Base-by-base conservation (phyloP, 2,113 vertebrate genomes). In the Caretta caretta region DNA sequence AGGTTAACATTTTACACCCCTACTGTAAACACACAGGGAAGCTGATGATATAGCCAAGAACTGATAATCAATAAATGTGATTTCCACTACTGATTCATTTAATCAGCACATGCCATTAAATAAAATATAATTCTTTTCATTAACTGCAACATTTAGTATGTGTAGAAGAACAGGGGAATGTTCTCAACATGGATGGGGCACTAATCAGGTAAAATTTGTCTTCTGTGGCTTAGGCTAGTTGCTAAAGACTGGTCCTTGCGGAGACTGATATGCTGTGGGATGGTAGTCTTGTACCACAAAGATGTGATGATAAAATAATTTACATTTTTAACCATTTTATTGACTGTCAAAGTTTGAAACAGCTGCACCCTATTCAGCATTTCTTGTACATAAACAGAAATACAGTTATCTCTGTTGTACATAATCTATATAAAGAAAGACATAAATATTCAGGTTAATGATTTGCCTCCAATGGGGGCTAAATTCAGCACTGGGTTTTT, bases 401-500 rank as follows among this genome's bases (percentile, higher is more conserved):
- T n/a, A 69, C 35, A 69, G 35, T 69, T 17, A 38, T 38, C 16
- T 69, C 65, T 69, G 65, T 69, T 69, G 35, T 69, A 20, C 20
- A n/a, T 69, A 69, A 69, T 69, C 17, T 69, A 35, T 17, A 69
- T 38, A 20, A 69, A 69, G 19, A 59, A 59, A 59, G 25, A 27
- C 31, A 22, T 38, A 82, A 82, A 20, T 80, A 51, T 50, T 49
- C 25, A 12, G 38, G 27, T 56, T 80, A 82, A 16, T 80, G 75
- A 54, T 17, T 86, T 82, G 62, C 31, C 46, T 20, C 2, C 65
- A 24, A 46, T 80, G 27, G 11, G 29, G 85, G 27, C 46, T 29
- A 59, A 84, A 83, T 87, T 80, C 76, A 84, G 53, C 35, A 50
- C 24, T 83, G 35, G 5, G 56, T 90, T 53, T 91, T 51, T 87